Evolutionary conservation across 2,797 vertebrate species (phyloP).

Genomic region (Myotis findleyi): DNA sequence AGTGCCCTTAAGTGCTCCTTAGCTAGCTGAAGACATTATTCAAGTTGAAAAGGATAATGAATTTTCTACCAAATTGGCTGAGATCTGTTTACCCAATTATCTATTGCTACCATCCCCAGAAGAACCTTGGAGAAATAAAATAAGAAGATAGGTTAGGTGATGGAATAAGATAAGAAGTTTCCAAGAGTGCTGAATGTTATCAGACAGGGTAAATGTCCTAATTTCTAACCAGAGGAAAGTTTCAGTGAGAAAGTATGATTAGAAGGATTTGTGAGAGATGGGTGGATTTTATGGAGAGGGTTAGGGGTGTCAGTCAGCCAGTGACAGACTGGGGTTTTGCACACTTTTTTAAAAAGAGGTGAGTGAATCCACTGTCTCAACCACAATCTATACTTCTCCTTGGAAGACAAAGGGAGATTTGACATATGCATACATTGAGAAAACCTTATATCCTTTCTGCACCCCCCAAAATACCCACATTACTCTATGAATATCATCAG

Average conservation of each 20-base stretch:
- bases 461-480: background rate
- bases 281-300: background rate
- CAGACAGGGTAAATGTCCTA: background rate
- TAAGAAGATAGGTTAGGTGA: background rate
- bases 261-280: background rate
- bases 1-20: background rate
- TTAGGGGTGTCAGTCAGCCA: rapidly evolving
- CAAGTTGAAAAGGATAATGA: slow-evolving; percentile 26
- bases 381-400: background rate
- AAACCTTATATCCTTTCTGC: background rate
- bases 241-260: background rate
- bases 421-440: background rate
- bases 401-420: background rate
- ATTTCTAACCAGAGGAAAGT: background rate
- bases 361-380: background rate
- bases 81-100: slow-evolving; percentile 8
- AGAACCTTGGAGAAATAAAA: background rate
- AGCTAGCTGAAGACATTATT: background rate
- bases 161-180: background rate
- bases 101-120: background rate
- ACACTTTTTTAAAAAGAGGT: background rate
- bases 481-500: background rate
- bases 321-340: background rate
- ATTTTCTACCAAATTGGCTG: slow-evolving; percentile 20
- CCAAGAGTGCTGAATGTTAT: background rate